Evolutionary conservation across 2,888 invertebrate genomes (phyloP), one percentile per base, ranked within the genome.

Genomic region (Sphaeridia pumilis): DNA sequence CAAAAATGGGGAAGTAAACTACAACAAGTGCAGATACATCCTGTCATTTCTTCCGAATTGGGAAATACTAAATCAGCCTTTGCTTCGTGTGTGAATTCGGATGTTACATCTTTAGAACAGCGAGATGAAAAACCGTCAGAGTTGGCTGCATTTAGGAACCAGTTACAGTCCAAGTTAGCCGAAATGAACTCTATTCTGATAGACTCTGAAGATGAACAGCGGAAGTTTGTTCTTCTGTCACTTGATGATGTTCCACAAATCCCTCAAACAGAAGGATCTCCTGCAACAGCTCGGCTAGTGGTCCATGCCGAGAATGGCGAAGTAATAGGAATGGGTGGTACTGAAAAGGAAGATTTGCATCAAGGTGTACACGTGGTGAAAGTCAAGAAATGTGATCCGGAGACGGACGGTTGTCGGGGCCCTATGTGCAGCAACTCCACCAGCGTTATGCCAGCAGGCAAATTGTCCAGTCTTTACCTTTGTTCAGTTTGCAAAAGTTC

Each of bases 401-500:
- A 5, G 12, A 5, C 7, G 38, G 10, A 38, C 5, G 12, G 5
- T 12, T 38, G 38, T 38, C 12, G 17, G 17, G 38, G 20, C 17
- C 12, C 38, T 7, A 14, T 5, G 4, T 38, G 38, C 17, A 31
- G 31, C 14, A 14, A 14, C 14, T 5, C 5, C 5, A 17, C 5
- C 17, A 38, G 17, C 38, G 38, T 38, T 5, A 20, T 38, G 17
- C 38, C 38, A 12, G 38, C 38, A 14, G 38, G 38, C 5, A 7
- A 38, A 14, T 5, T 38, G 12, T 38, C 38, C 7, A 17, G 17
- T 17, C 17, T 51, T 12, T 12, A 42, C 17, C 24, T 51, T 3
- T 52, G 52, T 25, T 27, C 26, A 12, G 7, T 41, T 3, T 52
- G 52, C 34, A 44, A 42, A 24, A 20, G 47, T n/a, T 7, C n/a